Conservation (phyloP, 2,797 vertebrate species). For the Sorex maritimensis region DNA sequence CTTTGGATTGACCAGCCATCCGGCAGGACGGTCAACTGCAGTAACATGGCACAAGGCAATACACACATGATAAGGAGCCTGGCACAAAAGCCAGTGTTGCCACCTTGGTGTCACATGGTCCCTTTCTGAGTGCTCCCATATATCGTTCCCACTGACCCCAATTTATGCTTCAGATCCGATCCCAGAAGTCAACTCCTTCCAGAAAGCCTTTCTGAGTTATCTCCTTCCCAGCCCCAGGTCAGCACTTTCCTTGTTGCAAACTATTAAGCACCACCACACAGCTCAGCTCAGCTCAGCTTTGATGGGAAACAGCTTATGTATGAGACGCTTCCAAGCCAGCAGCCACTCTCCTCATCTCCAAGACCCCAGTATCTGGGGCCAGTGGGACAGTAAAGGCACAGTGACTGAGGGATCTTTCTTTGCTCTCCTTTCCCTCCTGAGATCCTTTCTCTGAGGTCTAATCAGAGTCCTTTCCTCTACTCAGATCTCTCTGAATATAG, state of each 20-base stretch:
- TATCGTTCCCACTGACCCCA: neutral
- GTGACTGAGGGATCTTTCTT: neutral
- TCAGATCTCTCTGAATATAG: neutral
- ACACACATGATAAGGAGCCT: neutral
- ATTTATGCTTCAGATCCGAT: constrained; percentile 11
- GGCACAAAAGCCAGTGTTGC: neutral
- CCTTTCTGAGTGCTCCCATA: constrained; percentile 43
- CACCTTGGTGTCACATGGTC: neutral
- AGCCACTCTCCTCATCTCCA: neutral
- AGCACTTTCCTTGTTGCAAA: too few relatives aligned
- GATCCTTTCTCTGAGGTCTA: constrained; percentile 36
- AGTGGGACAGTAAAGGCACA: neutral
- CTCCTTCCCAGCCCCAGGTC: neutral
- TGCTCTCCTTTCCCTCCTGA: neutral
- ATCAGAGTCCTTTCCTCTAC: neutral
- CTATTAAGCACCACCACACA: neutral
- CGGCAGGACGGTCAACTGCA: neutral
- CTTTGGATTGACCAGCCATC: neutral
- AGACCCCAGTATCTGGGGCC: neutral
- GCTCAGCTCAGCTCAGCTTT: too few relatives aligned
- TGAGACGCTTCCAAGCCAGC: too few relatives aligned
- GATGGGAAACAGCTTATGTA: too few relatives aligned
- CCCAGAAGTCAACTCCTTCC: neutral
- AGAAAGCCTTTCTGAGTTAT: neutral
- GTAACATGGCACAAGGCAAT: neutral